These are phyloP conservation scores for Sialia sialis DNA, from an alignment of 2,113 vertebrate species.

Conservation along the genomic window DNA sequence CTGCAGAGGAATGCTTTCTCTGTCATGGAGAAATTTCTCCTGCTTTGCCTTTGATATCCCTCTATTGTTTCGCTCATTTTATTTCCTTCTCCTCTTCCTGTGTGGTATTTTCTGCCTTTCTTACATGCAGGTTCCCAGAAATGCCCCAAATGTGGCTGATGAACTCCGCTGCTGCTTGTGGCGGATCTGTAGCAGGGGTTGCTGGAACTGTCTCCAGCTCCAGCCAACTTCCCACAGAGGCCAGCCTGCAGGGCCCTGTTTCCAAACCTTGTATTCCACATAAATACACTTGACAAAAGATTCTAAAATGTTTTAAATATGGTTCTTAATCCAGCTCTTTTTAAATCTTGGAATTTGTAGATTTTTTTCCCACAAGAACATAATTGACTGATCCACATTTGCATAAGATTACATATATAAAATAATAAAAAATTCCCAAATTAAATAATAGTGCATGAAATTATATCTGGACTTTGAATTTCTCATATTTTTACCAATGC, in stretches of 20 bases:
- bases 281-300: background rate
- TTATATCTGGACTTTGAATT: background rate
- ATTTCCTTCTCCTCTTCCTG: background rate
- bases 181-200: background rate
- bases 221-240: fast-evolving
- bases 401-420: background rate
- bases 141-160: no score
- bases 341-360: background rate
- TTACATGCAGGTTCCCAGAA: background rate
- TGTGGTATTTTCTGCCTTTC: background rate
- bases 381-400: background rate
- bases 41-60: background rate
- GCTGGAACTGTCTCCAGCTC: background rate
- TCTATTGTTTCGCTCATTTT: background rate
- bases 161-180: background rate
- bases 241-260: background rate
- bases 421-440: background rate
- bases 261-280: background rate
- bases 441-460: background rate
- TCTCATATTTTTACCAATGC: background rate
- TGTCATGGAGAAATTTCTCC: background rate
- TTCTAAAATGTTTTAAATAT: background rate
- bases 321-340: background rate
- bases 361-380: background rate
- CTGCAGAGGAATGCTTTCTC: background rate